Evolutionary conservation across 2,797 vertebrate species (phyloP).

Genomic region (Leptoclinus maculatus): DNA sequence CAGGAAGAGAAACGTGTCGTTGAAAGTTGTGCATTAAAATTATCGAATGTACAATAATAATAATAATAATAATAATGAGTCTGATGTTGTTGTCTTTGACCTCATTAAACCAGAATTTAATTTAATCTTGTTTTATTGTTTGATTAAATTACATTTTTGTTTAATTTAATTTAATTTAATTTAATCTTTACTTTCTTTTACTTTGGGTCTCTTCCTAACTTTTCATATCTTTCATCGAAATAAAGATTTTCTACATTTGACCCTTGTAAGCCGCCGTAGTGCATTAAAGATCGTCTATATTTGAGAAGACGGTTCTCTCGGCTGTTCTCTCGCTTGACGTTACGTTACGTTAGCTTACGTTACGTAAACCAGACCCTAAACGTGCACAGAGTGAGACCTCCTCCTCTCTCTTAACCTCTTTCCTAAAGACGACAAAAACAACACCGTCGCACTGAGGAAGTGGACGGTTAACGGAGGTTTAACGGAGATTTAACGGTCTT

Average conservation of each 20-base stretch:
- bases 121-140: no score
- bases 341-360: neutral
- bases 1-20: no score
- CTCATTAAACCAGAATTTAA: no score
- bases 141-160: neutral
- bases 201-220: neutral
- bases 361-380: rapidly evolving
- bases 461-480: neutral
- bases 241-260: rapidly evolving
- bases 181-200: neutral
- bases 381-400: constrained; percentile 32
- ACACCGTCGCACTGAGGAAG: rapidly evolving
- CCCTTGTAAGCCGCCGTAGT: neutral
- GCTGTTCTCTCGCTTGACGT: neutral
- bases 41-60: no score
- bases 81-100: no score
- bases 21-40: no score
- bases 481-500: rapidly evolving
- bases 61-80: no score
- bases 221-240: neutral
- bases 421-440: constrained; percentile 28
- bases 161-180: neutral
- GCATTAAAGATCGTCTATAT: constrained; percentile 6
- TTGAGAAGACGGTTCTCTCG: rapidly evolving
- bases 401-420: rapidly evolving